These are phyloP conservation scores for Pseudorasbora parva DNA, from an alignment of 2,113 vertebrate species.

Conservation along the genomic window DNA sequence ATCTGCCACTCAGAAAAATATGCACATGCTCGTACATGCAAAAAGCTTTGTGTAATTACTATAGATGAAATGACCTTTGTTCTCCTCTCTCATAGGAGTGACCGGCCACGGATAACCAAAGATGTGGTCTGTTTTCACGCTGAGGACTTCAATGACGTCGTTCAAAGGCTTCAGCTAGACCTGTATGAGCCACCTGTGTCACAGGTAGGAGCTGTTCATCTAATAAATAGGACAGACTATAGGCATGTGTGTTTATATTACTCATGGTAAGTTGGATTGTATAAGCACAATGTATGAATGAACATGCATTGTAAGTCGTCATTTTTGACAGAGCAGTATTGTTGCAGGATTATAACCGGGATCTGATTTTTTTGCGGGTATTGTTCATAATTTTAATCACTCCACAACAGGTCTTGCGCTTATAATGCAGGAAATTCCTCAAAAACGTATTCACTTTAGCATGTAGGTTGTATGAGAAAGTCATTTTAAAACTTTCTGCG, in stretches of 20 bases:
- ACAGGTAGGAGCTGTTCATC: constrained; percentile 77
- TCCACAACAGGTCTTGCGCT: too few relatives aligned
- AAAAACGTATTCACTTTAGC: too few relatives aligned
- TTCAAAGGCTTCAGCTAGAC: constrained; percentile 95
- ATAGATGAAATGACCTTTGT: not conserved
- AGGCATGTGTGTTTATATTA: not conserved
- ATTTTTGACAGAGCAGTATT: too few relatives aligned
- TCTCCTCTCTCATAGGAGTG: constrained; percentile 75
- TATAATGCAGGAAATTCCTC: too few relatives aligned
- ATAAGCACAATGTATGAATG: not conserved
- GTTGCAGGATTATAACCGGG: too few relatives aligned
- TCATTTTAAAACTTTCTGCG: too few relatives aligned
- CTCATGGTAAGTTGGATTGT: not conserved
- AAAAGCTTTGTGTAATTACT: not conserved
- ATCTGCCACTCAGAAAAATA: not conserved
- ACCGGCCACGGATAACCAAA: constrained; percentile 95
- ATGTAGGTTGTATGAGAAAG: too few relatives aligned
- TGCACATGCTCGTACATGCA: not conserved
- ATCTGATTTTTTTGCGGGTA: too few relatives aligned
- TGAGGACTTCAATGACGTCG: constrained; percentile 95
- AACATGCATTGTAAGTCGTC: too few relatives aligned
- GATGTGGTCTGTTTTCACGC: constrained; percentile 97
- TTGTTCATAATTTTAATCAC: too few relatives aligned
- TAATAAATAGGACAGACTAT: not conserved
- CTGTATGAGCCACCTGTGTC: constrained; percentile 96